These are phyloP conservation scores for Halocynthia roretzi DNA, from an alignment of 23 tunicate species.

Conservation along the genomic window DNA sequence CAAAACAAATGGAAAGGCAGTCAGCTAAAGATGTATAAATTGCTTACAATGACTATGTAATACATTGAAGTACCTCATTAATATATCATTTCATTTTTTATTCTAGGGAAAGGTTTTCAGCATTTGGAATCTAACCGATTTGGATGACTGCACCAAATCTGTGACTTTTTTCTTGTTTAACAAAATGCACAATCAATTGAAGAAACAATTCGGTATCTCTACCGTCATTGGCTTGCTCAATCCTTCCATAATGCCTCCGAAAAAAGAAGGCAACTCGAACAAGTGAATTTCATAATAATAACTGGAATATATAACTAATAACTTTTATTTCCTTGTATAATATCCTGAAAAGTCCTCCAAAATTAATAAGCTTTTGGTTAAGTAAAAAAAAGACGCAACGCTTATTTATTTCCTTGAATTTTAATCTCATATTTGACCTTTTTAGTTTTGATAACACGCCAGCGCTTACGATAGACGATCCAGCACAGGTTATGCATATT, in stretches of 20 bases:
- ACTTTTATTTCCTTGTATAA: background rate
- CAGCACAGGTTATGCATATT: constrained; percentile 63
- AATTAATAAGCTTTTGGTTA: background rate
- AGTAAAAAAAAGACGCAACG: background rate
- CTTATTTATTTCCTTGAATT: background rate
- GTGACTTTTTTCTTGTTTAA: constrained; percentile 80
- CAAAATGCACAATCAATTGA: constrained; percentile 50
- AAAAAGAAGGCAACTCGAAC: constrained; percentile 30
- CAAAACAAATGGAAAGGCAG: constrained; percentile 78
- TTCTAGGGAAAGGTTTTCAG: constrained; percentile 66
- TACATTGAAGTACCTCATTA: too few species aligned
- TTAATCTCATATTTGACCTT: background rate
- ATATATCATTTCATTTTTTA: background rate
- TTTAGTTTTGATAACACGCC: constrained; percentile 31
- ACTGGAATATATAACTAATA: background rate
- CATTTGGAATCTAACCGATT: constrained; percentile 74
- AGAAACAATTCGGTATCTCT: constrained; percentile 52
- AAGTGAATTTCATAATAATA: background rate
- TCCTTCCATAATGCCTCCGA: constrained; percentile 93
- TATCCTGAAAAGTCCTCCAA: background rate
- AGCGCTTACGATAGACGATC: constrained; percentile 79
- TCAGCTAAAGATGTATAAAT: constrained; percentile 70
- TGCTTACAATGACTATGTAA: background rate
- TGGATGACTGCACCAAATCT: constrained; percentile 68
- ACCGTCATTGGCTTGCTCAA: constrained; percentile 77